Base-by-base conservation (phyloP, 2,888 invertebrate species). In the Nycteola revayana region DNA sequence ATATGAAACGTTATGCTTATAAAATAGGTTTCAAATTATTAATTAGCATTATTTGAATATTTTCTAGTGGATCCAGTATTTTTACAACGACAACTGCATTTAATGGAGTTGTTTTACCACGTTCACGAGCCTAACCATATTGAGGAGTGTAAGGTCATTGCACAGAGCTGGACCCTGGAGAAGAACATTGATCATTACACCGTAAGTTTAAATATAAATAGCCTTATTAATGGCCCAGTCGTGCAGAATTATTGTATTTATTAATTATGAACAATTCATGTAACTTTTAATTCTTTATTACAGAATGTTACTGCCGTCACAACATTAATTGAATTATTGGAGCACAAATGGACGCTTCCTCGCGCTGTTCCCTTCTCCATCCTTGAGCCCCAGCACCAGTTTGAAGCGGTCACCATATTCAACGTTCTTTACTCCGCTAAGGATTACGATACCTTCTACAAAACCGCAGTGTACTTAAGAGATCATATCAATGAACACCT, bases 391-490 rank as follows among this genome's bases (percentile, higher is more conserved):
- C 66, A 72, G 1, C 92, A 94, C 38, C 80, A 90, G 30, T 89
- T 90, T 55, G 92, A 95, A 65, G 92, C 91, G 6, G 66, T 90
- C 2, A 90, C 91, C 3, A 74, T 95, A 10, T 93, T 93, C 78
- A 90, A 93, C 63, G 81, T 93, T 34, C 87, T 95, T 49, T 90
- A 90, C 78, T 91, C 92, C 36, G 93, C 94, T 49, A 93, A 93
- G 69, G 92, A 93, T 67, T 94, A 90, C 70, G 89, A 91, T 10
- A 92, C 93, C 21, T 94, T 95, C 83, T 90, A 90, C 70, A 90
- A 91, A 51, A 92, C 93, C 6, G 93, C 93, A 20, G 90, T 91
- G 21, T 93, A 92, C 89, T 90, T 93, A 10, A 92, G 94, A 35
- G 81, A 92, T 33, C 79, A 90, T 46, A 77, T 93, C 39, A 95